Evolutionary conservation across 2,797 vertebrate species (phyloP), one percentile per base, ranked within the genome.

Genomic region (Xenentodon cancila): DNA sequence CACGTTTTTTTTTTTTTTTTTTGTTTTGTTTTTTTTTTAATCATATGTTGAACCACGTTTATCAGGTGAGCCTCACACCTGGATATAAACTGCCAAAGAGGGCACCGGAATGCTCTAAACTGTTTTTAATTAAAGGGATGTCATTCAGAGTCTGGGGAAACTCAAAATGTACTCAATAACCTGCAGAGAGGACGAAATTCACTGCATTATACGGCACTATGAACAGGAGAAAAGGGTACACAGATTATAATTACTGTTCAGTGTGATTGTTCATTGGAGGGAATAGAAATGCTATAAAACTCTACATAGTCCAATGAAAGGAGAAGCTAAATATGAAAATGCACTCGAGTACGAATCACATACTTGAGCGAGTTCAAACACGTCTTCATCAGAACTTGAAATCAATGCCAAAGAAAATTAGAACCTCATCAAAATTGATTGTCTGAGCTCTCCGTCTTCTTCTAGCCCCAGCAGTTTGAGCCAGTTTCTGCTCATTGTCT

Each of bases 361-460:
- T 53, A 20, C 48, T 57, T 11, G 42, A 40, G 8, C 15, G 3
- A 69, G 69, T 49, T 42, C 44, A 45, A 49, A 17, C 16, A 5
- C 47, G 60, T 7, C 1, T 51, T 72, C 40, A 72, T 77, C 25
- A 69, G 58, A 63, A 68, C 48, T 67, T 67, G 53, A 71, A 63
- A 71, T 77, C 32, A 5, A 74, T 73, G 77, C 66, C 43, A 68
- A 72, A 76, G 74, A 64, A 75, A 83, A 82, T 79, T 64, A 75
- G 58, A 53, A 74, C 64, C 64, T 80, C 77, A 78, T 87, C 76
- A 77, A 79, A 85, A 79, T 67, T 66, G 60, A 85, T 68, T 85
- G 72, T 57, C 47, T 53, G 64, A 71, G 75, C 59, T 56, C 61
- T 79, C 53, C 53, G 64, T 58, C 51, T 15, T 40, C 43, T 43